phyloP scores from a whole-genome alignment of 2,888 invertebrate species.

The Callyntrura sp. region DNA sequence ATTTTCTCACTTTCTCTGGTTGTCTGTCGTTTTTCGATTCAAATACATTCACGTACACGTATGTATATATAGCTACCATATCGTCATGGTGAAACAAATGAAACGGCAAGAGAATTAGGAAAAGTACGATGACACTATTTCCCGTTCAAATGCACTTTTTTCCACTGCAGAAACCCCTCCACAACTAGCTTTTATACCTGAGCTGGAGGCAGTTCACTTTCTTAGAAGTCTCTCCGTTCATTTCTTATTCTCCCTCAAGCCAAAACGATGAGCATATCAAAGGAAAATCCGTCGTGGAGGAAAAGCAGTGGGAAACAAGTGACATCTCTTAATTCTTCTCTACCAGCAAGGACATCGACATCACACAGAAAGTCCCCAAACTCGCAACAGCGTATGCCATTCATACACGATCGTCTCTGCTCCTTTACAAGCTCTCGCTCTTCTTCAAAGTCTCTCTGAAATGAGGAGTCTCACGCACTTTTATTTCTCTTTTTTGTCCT shows the following conservation, averaged over 20 bases:
- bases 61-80: not conserved
- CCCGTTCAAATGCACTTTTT: not conserved
- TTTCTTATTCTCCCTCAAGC: constrained; percentile 7
- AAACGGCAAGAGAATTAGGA: constrained; percentile 11
- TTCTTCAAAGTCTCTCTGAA: not conserved
- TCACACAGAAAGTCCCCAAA: not conserved
- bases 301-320: constrained; percentile 21
- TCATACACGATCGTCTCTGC: not conserved
- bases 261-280: constrained; percentile 15
- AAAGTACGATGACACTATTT: not conserved
- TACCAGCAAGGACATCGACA: constrained; percentile 34
- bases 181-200: not conserved
- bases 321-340: constrained; percentile 49
- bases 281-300: not conserved
- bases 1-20: constrained; percentile 11
- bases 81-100: not conserved
- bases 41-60: not conserved
- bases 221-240: not conserved
- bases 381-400: not conserved
- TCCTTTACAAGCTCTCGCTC: not conserved
- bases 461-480: constrained; percentile 24
- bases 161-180: not conserved
- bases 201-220: not conserved
- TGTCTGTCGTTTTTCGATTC: not conserved
- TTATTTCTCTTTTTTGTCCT: too few relatives aligned